Base-by-base conservation (phyloP, 2,113 vertebrate species). In the Triplophysa dalaica region DNA sequence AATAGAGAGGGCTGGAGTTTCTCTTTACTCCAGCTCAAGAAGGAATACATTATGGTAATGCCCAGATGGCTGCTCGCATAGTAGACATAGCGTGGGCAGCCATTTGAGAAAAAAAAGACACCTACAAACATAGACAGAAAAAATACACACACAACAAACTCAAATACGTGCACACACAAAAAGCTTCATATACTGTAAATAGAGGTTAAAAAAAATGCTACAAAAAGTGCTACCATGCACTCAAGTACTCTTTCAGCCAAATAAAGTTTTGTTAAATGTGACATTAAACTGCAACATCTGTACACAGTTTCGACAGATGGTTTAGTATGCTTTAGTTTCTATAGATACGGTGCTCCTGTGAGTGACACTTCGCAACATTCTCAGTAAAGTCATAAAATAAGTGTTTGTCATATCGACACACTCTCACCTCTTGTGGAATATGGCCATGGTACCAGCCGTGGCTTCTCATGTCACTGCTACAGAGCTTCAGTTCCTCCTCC, bases 381-480 rank as follows among this genome's bases (percentile, higher is more conserved):
- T 4, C 29, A 4, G 29, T 29, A 29, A 29, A 29, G 29, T 29
- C 4, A 29, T 29, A 29, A 29, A 29, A 29, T 3, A 29, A 29
- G 29, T 29, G 33, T 38, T 38, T 38, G 33, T 38, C 33, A 38
- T 38, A 38, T 38, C 10, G 10, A 70, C 22, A 50, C 33, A 22
- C 75, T 73, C 84, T 91, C 88, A 98, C 97, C 96, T 99, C 97
- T 11, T 95, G 91, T 38, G 97, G 98, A 78, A 99, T 96, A 89
- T 95, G 97, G 76, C 98, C 98, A 0, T 99, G 98, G 90, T 99
- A 99, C 98, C 97, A 99, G 85, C 95, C 96, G 0, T 99, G 97
- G 91, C 98, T 99, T 86, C 96, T 93, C 85, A 99, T 92, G 83
- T 98, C 97, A 0, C 93, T 94, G 80, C 95, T 95, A 87, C 95